A percentile compares a stretch with the other conserved stretches of the same genome.
Evolutionary conservation across 2,888 invertebrate species (phyloP).

Genomic region (Neoascia interrupta): DNA sequence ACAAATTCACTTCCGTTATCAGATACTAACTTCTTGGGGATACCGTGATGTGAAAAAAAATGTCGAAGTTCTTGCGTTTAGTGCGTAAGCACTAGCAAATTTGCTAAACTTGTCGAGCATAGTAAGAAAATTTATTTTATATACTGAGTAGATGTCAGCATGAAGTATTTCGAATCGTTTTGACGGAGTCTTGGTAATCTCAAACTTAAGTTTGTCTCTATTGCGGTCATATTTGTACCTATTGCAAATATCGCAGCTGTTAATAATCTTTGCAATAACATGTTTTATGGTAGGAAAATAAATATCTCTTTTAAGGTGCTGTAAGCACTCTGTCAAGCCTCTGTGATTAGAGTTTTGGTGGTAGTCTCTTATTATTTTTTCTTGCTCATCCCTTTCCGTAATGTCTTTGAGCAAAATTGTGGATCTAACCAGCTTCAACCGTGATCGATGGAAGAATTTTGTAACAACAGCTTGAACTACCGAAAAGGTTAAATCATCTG

Average conservation of each 20-base stretch:
- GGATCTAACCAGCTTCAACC: slow-evolving; percentile 29
- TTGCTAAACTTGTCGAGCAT: slow-evolving; percentile 53
- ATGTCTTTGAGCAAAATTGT: not conserved
- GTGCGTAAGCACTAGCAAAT: slow-evolving; percentile 29
- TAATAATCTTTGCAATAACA: slow-evolving; percentile 19
- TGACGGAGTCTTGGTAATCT: slow-evolving; percentile 31
- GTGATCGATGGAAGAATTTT: too few species aligned
- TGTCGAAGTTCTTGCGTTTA: slow-evolving; percentile 29
- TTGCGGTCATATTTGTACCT: slow-evolving; percentile 40
- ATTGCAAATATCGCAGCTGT: slow-evolving; percentile 36
- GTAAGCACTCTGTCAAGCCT: slow-evolving; percentile 26
- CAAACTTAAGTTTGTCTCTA: slow-evolving; percentile 18
- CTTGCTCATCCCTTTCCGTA: slow-evolving; percentile 1
- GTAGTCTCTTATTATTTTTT: slow-evolving; percentile 4
- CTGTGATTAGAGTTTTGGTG: slow-evolving; percentile 31
- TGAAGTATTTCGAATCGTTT: slow-evolving; percentile 29
- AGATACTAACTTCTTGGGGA: slow-evolving; percentile 16
- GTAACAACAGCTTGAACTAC: too few species aligned
- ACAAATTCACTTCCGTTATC: slow-evolving; percentile 43
- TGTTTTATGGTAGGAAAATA: slow-evolving; percentile 36
- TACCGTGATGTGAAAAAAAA: slow-evolving; percentile 43
- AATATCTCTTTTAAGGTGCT: slow-evolving; percentile 10
- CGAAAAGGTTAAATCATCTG: too few species aligned
- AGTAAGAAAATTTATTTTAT: slow-evolving; percentile 36
- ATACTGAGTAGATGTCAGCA: slow-evolving; percentile 32